A percentile compares a stretch with the other conserved stretches of the same genome.
phyloP scores from a whole-genome alignment of 2,113 vertebrate species.

The Arizona elegans region DNA sequence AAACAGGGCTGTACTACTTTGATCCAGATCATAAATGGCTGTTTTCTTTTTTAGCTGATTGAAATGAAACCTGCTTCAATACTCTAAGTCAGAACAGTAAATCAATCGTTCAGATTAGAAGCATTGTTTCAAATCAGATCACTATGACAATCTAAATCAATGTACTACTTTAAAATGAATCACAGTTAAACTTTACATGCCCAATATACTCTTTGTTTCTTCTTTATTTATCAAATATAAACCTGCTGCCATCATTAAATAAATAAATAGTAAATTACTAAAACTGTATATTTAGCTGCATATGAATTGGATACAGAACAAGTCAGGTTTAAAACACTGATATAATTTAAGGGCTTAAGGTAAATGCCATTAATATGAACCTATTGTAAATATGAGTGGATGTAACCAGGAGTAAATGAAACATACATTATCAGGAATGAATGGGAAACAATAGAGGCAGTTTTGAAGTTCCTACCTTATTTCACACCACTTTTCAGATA shows the following conservation, averaged over 20 bases:
- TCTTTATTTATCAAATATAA: not conserved
- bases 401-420: not conserved
- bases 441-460: not conserved
- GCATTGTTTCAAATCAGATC: not conserved
- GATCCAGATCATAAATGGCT: not conserved
- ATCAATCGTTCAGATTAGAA: not conserved
- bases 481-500: not conserved
- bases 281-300: not conserved
- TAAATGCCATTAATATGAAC: not conserved
- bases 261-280: not conserved
- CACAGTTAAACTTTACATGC: not conserved
- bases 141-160: not conserved
- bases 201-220: not conserved
- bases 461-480: not conserved
- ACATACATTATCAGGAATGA: not conserved
- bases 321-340: not conserved
- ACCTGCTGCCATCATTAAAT: not conserved
- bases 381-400: not conserved
- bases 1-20: not conserved
- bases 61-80: not conserved
- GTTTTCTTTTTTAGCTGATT: not conserved
- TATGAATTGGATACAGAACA: not conserved
- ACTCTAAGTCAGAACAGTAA: not conserved
- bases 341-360: not conserved
- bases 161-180: not conserved